Percentiles rank a stretch among this genome's conserved stretches.
Conservation (phyloP, 2,113 vertebrate genomes). For the Myanophis thanlyinensis region DNA sequence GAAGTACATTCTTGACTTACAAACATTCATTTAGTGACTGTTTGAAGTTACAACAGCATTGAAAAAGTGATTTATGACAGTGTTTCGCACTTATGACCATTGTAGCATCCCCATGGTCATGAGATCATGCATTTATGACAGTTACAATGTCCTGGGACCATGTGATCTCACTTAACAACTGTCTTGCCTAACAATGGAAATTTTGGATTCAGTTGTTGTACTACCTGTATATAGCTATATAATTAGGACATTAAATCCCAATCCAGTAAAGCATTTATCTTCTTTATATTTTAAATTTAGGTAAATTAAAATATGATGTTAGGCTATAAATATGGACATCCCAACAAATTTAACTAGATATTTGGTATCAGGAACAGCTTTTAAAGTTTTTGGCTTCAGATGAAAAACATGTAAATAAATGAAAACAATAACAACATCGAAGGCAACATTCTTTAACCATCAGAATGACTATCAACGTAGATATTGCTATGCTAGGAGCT, state of each 20-base stretch:
- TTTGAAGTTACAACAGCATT: no score
- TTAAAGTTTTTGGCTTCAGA: conserved; percentile 5
- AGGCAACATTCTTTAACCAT: conserved; percentile 26
- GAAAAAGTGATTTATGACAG: no score
- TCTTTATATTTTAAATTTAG: neutral
- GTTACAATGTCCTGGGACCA: no score
- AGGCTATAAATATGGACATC: neutral
- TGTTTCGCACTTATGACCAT: no score
- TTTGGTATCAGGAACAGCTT: neutral
- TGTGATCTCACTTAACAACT: no score
- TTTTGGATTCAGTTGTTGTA: neutral
- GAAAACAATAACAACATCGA: neutral
- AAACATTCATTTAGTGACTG: no score
- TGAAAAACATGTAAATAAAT: neutral
- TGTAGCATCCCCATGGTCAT: no score
- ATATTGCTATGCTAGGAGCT: neutral
- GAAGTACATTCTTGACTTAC: neutral
- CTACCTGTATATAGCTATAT: neutral
- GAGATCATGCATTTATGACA: no score
- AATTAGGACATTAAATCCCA: neutral
- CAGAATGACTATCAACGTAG: neutral
- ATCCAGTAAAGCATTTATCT: neutral
- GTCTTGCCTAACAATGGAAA: no score
- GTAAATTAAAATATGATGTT: neutral
- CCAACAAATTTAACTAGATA: neutral